These are phyloP conservation scores for Manis javanica DNA, from an alignment of 2,797 vertebrate genomes.

Conservation along the genomic window DNA sequence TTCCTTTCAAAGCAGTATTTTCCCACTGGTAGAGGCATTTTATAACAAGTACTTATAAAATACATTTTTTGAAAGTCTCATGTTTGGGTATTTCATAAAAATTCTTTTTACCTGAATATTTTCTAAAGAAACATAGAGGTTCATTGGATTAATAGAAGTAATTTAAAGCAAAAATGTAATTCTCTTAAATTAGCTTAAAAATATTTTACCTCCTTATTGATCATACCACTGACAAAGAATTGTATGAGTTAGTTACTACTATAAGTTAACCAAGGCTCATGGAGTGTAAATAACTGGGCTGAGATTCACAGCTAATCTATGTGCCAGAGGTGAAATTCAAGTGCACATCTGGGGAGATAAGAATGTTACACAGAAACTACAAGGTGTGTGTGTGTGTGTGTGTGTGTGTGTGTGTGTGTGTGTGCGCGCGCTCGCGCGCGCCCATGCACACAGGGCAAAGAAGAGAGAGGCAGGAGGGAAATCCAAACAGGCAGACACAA, in stretches of 20 bases:
- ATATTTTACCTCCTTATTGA: not conserved
- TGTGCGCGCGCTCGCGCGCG: no score
- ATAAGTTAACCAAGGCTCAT: not conserved
- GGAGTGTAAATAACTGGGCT: not conserved
- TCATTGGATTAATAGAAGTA: not conserved
- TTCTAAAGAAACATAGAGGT: not conserved
- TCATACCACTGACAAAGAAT: not conserved
- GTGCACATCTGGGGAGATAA: not conserved
- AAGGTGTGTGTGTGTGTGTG: not conserved
- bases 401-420: not conserved
- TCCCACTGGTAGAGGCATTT: not conserved
- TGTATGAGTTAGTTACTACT: not conserved
- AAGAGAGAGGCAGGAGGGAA: not conserved
- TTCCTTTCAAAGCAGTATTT: not conserved
- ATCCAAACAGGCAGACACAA: not conserved
- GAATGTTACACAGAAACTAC: not conserved
- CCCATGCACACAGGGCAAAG: not conserved
- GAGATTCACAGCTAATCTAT: not conserved
- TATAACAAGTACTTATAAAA: slow-evolving; percentile 15
- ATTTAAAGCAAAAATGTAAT: slow-evolving; percentile 45
- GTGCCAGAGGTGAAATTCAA: not conserved
- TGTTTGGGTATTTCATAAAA: not conserved
- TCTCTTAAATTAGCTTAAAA: slow-evolving; percentile 29
- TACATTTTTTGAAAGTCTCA: not conserved
- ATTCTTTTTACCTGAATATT: not conserved